Base-by-base conservation (phyloP, 2,797 vertebrate species). In the Benthosema pterotum region DNA sequence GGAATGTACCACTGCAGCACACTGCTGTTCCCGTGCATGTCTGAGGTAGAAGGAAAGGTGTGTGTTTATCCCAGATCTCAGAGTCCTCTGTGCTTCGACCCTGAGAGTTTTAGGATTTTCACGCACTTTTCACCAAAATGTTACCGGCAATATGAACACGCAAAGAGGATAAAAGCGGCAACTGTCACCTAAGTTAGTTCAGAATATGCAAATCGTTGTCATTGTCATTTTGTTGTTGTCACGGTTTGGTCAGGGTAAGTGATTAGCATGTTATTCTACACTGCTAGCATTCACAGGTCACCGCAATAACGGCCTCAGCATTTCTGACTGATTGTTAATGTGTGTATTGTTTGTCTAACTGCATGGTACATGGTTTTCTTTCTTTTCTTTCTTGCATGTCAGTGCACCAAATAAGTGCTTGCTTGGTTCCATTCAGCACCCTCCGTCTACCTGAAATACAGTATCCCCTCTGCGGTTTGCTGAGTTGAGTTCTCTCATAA, bases 161-260 rank as follows among this genome's bases (percentile, higher is more conserved):
- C 85, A 79, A 91, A 58, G 80, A 79, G 16, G 42, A 15, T 16
- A 53, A 75, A 94, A 93, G 95, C 94, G 92, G 93, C 94, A 96
- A 97, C 95, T 98, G 97, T 94, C 96, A 98, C 96, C 94, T 95
- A 97, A 97, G 95, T 96, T 95, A 93, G 96, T 95, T 93, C 96
- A 97, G 95, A 98, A 98, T 97, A 98, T 98, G 96, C 96, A 96
- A 73, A 83, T 78, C 90, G 88, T 87, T 79, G 58, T 84, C 89
- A 87, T 88, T 88, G 75, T 84, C 86, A 89, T 88, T 74, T 81
- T 57, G 89, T 64, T 57, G 89, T 64, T 87, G 78, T 89, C 90
- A 87, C 65, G 75, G 79, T 78, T n/a, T 72, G 85, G 87, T 90
- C 92, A 83, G 93, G 95, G 87, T 91, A 91, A 91, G 89, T 90